Evolutionary conservation across 2,888 invertebrate species (phyloP), one percentile per base, ranked within the genome.

Genomic region (Spodoptera exigua): DNA sequence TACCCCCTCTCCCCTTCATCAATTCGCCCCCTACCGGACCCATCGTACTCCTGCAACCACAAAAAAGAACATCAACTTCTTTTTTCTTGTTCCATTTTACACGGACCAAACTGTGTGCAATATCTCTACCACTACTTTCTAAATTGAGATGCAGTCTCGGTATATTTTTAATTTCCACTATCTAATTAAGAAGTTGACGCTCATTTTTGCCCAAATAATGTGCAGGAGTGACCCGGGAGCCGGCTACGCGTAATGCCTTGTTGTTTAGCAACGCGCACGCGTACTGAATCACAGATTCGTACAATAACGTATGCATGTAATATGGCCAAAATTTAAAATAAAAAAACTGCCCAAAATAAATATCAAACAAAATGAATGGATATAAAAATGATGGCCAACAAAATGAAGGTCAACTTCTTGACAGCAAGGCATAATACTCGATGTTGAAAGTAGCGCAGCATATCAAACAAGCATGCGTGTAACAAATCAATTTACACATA

Each of bases 391-490:
- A 96, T 96, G 96, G 97, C 96, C 96, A 96, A 96, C 96, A 95
- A 97, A 97, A 97, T 97, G 97, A 97, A 97, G 97, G 97, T 97
- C 97, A 97, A 97, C 97, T 98, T 97, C 97, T 97, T 97, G 97
- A 97, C 96, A 96, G 95, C 95, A 95, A 95, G 94, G 94, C 94
- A 95, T 91, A 92, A 86, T 90, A 94, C 85, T 91, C 88, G 88
- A 89, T 90, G 84, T 89, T 89, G 69, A 88, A 87, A 89, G 89
- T 89, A 93, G 92, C 94, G 87, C 89, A 92, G 93, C 93, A 89
- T 87, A 90, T 89, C 83, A 90, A 86, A 91, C 83, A 92, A 93
- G 93, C 94, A 94, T 94, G 94, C 93, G 91, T 81, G 78, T 84
- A 83, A 86, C 73, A 80, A 86, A 85, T 79, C 70, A 83, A 87